A percentile compares a stretch with the other conserved stretches of the same genome.
phyloP scores from a whole-genome alignment of 1,140 invertebrate species.

The Phthorimaea operculella region DNA sequence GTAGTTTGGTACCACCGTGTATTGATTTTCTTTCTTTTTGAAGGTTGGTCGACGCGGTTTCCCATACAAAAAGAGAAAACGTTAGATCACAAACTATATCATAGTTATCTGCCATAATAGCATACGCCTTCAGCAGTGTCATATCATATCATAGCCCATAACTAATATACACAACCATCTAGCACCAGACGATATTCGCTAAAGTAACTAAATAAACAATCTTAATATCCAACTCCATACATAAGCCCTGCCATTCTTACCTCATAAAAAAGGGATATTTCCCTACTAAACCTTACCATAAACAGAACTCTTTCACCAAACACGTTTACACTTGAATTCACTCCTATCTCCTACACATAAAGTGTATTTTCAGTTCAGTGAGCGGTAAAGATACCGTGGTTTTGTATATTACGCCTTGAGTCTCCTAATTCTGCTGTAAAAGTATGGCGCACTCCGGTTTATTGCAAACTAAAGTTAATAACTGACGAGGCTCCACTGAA shows the following conservation, averaged over 20 bases:
- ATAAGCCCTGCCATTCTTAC: constrained; percentile 54
- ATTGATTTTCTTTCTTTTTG: too few species aligned
- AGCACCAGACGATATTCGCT: constrained; percentile 10
- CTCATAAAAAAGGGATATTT: constrained; percentile 62
- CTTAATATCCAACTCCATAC: constrained; percentile 52
- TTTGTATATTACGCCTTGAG: constrained; percentile 11
- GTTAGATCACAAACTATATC: too few species aligned
- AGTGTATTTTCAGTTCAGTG: constrained; percentile 18
- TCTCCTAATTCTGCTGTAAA: constrained; percentile 55
- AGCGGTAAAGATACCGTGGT: constrained; percentile 12
- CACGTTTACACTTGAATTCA: constrained; percentile 1
- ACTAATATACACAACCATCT: too few species aligned
- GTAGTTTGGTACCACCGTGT: too few species aligned
- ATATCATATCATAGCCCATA: too few species aligned
- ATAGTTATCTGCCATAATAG: too few species aligned
- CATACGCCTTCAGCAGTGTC: too few species aligned
- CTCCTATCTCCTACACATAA: constrained; percentile 11
- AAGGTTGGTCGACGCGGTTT: too few species aligned
- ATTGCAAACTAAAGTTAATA: constrained; percentile 65
- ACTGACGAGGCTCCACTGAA: constrained; percentile 31
- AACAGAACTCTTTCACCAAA: constrained; percentile 39
- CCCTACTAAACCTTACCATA: constrained; percentile 57
- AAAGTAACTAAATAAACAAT: constrained; percentile 41
- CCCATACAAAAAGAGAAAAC: too few species aligned
- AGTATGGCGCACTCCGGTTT: constrained; percentile 57